Base-by-base conservation (phyloP, 2,888 invertebrate genomes). In the Dryobota labecula region DNA sequence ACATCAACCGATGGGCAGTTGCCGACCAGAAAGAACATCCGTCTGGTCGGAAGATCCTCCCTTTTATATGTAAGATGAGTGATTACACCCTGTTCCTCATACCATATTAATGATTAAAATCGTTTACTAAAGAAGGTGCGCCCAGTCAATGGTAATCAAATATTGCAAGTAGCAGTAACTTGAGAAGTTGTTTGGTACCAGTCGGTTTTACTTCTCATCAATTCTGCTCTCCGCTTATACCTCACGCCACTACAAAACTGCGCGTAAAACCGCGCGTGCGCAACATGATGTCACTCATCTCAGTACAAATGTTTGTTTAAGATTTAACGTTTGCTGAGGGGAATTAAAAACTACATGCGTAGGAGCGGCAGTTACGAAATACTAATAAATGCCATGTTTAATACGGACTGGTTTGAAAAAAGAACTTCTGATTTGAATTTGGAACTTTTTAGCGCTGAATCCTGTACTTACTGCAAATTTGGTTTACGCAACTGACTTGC, bases 251-350 rank as follows among this genome's bases (percentile, higher is more conserved):
- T 5, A 18, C 49, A 78, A 64, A 68, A 80, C 72, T 65, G 70
- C 76, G 80, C 62, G 70, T 78, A 80, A 80, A 56, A 70, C 64
- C 77, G 70, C 80, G 77, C 75, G 78, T 82, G 76, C 78, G 74
- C 80, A 79, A 84, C 83, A 88, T 92, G 91, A 91, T 89, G 90
- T 92, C 92, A 92, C 88, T 89, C 89, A 87, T 90, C 87, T 89
- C 70, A 77, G 73, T 78, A 79, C 74, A 78, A 87, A 84, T 89
- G 89, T 92, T 91, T 89, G 85, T 82, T 76, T 83, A 89, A 87
- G 84, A 85, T 86, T 85, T 88, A 82, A 85, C 85, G 85, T 90
- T 89, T 86, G 80, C 79, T 84, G 70, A 85, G 84, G 78, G 82
- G 86, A 86, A 88, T 87, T 88, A 88, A 87, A 87, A 86, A 82